Percentiles rank a stretch among this genome's conserved stretches.
phyloP scores from a whole-genome alignment of 2,113 vertebrate species.

The Acanthisitta chloris region DNA sequence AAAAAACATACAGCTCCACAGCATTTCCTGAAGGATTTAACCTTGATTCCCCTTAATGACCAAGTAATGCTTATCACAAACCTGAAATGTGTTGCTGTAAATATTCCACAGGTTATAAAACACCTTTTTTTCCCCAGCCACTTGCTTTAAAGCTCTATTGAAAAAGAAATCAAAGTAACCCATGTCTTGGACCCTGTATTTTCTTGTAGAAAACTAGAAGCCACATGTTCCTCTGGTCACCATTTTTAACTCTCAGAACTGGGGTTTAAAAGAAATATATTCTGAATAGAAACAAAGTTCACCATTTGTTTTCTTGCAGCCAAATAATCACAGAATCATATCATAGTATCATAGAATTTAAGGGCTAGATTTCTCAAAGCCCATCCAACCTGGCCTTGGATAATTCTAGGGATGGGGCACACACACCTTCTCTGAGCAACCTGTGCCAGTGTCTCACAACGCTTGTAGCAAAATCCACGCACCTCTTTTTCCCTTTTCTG shows the following conservation, averaged over 20 bases:
- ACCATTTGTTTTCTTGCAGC: background rate
- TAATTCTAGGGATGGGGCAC: background rate
- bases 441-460: background rate
- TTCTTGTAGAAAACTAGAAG: background rate
- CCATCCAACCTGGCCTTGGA: background rate
- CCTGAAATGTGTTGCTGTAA: background rate
- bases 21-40: conserved; percentile 42
- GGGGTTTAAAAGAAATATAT: background rate
- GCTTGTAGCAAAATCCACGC: background rate
- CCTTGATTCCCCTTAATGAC: background rate
- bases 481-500: background rate
- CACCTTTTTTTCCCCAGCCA: background rate
- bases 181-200: background rate
- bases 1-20: background rate
- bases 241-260: background rate
- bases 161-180: background rate
- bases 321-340: background rate
- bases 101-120: conserved; percentile 31
- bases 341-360: no score
- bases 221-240: background rate
- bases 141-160: background rate
- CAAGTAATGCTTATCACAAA: conserved; percentile 6
- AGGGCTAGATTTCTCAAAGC: background rate
- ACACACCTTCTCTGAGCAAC: background rate
- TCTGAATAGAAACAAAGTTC: background rate